phyloP scores from a whole-genome alignment of 2,888 invertebrate species.

The Thumatha senex region DNA sequence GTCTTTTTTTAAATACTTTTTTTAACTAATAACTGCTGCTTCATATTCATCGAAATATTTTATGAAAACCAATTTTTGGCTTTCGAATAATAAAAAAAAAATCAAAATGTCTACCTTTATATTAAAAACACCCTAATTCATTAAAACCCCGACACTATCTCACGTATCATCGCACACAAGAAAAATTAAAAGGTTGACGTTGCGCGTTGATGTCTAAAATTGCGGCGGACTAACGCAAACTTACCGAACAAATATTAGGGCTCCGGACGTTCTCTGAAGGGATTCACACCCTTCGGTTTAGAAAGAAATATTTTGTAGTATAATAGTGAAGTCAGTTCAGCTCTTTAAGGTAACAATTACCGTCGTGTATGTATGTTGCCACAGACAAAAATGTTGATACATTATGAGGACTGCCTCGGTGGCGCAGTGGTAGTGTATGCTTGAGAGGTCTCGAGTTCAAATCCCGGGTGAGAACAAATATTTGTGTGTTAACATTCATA shows the following conservation, averaged over 20 bases:
- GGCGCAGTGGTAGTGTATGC: too few species aligned
- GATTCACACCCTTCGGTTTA: slow-evolving; percentile 24
- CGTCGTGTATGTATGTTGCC: too few species aligned
- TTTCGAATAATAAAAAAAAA: too few species aligned
- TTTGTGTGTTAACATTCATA: too few species aligned
- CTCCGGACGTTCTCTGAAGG: slow-evolving; percentile 26
- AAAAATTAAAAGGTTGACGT: slow-evolving; percentile 21
- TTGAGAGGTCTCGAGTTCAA: too few species aligned
- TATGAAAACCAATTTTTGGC: too few species aligned
- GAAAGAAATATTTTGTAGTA: slow-evolving; percentile 18
- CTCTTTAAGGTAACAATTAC: neutral
- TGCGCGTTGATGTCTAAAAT: slow-evolving; percentile 65
- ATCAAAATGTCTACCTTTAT: too few species aligned
- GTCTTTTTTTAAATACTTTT: too few species aligned
- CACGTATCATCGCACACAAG: slow-evolving; percentile 18
- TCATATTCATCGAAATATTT: neutral
- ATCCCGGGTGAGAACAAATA: too few species aligned
- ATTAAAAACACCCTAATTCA: slow-evolving; percentile 26
- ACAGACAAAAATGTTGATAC: too few species aligned
- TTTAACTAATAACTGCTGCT: neutral
- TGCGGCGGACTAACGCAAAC: slow-evolving; percentile 56
- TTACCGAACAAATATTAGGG: slow-evolving; percentile 51
- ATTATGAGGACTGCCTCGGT: too few species aligned
- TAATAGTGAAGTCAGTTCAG: slow-evolving; percentile 17
- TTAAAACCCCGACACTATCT: slow-evolving; percentile 30